These are phyloP conservation scores for fruit fly (Drosophila melanogaster) DNA, from an alignment of 1,140 invertebrate genomes.

Conservation along the genomic window DNA sequence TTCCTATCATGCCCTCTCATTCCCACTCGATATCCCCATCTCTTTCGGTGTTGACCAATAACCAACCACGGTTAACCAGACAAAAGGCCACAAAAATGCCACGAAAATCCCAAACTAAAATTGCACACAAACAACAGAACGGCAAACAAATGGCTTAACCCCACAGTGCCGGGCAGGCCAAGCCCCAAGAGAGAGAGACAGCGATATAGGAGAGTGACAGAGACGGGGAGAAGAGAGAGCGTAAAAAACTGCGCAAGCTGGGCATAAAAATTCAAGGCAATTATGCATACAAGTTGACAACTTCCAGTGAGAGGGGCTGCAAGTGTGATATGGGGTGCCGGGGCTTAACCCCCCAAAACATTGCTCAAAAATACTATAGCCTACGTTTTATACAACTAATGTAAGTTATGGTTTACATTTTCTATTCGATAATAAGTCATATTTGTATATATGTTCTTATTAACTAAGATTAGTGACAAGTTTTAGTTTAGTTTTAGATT, in stretches of 20 bases:
- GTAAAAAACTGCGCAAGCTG: constrained; percentile 66
- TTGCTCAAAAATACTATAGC: neutral
- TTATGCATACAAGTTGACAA: constrained; percentile 82
- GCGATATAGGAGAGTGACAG: neutral
- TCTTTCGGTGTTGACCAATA: constrained; percentile 73
- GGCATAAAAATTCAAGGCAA: constrained; percentile 73
- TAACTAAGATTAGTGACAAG: no score
- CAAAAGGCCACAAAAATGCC: constrained; percentile 85
- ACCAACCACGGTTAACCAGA: constrained; percentile 84
- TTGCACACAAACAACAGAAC: constrained; percentile 71
- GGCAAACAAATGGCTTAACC: constrained; percentile 42
- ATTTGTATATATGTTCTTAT: no score
- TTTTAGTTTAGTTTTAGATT: no score
- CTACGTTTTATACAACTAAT: no score
- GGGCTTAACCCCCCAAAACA: neutral
- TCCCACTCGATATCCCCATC: neutral
- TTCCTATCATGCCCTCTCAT: constrained; percentile 5
- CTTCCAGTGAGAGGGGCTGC: constrained; percentile 52
- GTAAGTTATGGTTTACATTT: neutral
- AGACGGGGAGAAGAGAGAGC: constrained; percentile 28
- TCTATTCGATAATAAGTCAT: no score
- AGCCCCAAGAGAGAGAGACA: constrained; percentile 27
- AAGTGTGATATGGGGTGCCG: neutral
- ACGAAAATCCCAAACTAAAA: constrained; percentile 84
- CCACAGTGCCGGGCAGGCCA: constrained; percentile 4